phyloP scores from a whole-genome alignment of 1,140 invertebrate species.

The Ganaspis sp. region DNA sequence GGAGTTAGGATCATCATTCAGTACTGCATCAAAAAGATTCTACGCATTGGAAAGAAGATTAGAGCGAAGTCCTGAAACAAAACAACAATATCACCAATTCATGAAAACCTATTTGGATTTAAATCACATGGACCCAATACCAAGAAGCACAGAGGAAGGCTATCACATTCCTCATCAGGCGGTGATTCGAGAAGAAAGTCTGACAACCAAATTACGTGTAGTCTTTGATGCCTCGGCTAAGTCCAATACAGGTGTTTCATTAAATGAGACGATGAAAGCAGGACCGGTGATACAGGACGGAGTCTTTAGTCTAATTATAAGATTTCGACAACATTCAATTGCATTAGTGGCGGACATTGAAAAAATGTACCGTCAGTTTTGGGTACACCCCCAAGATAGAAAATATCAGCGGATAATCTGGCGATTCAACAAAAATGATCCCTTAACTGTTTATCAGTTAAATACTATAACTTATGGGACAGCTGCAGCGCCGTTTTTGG shows the following conservation, averaged over 20 bases:
- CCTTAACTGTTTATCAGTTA: conserved; percentile 44
- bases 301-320: conserved; percentile 46
- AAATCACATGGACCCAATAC: conserved; percentile 21
- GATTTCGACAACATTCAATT: conserved; percentile 39
- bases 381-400: conserved; percentile 28
- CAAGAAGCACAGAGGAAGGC: background rate
- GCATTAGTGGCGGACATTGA: conserved; percentile 34
- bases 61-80: conserved; percentile 1
- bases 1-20: conserved; percentile 2
- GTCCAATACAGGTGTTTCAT: conserved; percentile 39
- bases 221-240: conserved; percentile 51
- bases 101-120: conserved; percentile 22
- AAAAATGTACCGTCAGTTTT: conserved; percentile 36
- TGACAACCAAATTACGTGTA: conserved; percentile 49
- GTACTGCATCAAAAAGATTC: background rate
- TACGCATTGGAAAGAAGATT: conserved; percentile 21
- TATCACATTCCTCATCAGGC: conserved; percentile 43
- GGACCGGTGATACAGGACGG: conserved; percentile 60
- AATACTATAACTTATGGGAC: conserved; percentile 60
- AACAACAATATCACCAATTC: conserved; percentile 28
- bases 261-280: conserved; percentile 50
- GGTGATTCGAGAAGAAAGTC: conserved; percentile 34
- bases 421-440: background rate
- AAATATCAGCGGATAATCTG: conserved; percentile 33
- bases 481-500: conserved; percentile 52